Evolutionary conservation across 2,113 vertebrate species (phyloP).

Genomic region (Neotoma lepida): DNA sequence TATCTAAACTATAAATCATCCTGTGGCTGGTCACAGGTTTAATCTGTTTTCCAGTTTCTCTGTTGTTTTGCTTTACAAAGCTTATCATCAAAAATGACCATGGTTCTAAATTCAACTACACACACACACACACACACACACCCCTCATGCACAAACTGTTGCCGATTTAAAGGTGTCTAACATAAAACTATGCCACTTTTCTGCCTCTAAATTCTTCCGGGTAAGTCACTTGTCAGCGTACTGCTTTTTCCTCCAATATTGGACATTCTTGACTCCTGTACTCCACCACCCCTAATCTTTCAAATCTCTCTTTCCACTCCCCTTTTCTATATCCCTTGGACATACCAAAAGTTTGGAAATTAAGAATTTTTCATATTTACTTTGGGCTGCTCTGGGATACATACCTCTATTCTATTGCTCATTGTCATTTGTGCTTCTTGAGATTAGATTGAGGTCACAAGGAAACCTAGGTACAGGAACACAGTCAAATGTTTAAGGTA

Average conservation of each 20-base stretch:
- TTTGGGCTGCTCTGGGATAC: conserved; percentile 38
- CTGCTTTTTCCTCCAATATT: not conserved
- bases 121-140: not conserved
- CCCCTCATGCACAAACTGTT: not conserved
- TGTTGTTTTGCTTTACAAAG: conserved; percentile 20
- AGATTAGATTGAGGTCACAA: not conserved
- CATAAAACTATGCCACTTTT: not conserved
- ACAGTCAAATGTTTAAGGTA: not conserved
- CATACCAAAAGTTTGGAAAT: conserved; percentile 27
- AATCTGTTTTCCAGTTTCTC: conserved; percentile 30
- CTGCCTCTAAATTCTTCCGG: not conserved
- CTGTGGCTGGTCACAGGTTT: conserved; percentile 15
- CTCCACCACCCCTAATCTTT: conserved; percentile 43
- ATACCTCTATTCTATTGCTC: not conserved
- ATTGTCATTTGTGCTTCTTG: not conserved
- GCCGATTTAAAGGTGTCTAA: conserved; percentile 4
- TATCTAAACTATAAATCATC: conserved; percentile 25
- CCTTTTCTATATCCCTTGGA: conserved; percentile 46
- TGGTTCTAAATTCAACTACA: conserved; percentile 11
- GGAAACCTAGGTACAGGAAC: not conserved
- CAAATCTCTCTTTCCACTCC: not conserved
- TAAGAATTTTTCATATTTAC: conserved; percentile 53
- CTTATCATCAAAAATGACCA: not conserved
- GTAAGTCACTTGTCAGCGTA: not conserved
- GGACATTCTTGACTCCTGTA: conserved; percentile 31